Evolutionary conservation across 2,888 invertebrate genomes (phyloP), one percentile per base, ranked within the genome.

Genomic region (Clunio marinus): DNA sequence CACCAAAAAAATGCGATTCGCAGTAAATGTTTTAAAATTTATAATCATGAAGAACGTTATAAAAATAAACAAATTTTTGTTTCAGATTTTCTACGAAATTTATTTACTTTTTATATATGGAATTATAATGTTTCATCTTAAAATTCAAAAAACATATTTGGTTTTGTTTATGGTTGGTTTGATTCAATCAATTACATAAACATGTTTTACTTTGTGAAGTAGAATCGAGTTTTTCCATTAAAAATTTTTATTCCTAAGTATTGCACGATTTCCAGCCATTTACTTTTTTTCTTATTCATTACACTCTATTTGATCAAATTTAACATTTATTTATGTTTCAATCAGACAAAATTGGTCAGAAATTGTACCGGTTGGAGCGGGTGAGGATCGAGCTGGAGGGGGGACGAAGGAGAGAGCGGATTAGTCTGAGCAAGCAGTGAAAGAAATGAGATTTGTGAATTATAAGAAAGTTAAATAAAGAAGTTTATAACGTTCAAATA

Each of bases 381-480:
- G n/a, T n/a, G n/a, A n/a, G n/a, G n/a, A n/a, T n/a, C n/a, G n/a
- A n/a, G n/a, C n/a, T n/a, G n/a, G n/a, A n/a, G n/a, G n/a, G n/a
- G n/a, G n/a, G n/a, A n/a, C n/a, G n/a, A n/a, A n/a, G n/a, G n/a
- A n/a, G n/a, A n/a, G n/a, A n/a, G n/a, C n/a, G n/a, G n/a, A n/a
- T n/a, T n/a, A n/a, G n/a, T n/a, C n/a, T n/a, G n/a, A n/a, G n/a
- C n/a, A n/a, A n/a, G n/a, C n/a, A n/a, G 41, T n/a, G 41, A 41
- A 41, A 41, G 41, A 41, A n/a, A n/a, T 41, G 41, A 41, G 41
- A 41, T 41, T 41, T 41, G n/a, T n/a, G n/a, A n/a, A n/a, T n/a
- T n/a, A n/a, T n/a, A n/a, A n/a, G n/a, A n/a, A n/a, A n/a, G n/a
- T n/a, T n/a, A n/a, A n/a, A n/a, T n/a, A n/a, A n/a, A n/a, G n/a